Percentiles rank a stretch among this genome's conserved stretches.
These are phyloP conservation scores for Actinernus sp. DNA, from an alignment of 92 coral and sea anemone species.

Conservation along the genomic window DNA sequence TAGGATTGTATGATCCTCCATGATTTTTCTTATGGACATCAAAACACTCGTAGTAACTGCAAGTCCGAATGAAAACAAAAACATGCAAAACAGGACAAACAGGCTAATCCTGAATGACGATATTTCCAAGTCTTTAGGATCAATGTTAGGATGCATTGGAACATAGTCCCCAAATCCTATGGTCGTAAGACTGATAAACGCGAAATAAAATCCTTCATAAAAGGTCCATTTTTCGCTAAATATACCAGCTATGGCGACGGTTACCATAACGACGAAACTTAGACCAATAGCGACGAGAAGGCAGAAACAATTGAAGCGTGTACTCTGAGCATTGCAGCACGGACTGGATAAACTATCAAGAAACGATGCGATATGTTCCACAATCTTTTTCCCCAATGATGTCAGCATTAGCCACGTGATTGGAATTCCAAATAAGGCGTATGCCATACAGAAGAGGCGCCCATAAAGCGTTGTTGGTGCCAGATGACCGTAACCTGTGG, in stretches of 20 bases:
- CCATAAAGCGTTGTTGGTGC: conserved; percentile 78
- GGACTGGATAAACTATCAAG: conserved; percentile 44
- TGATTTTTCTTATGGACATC: conserved; percentile 78
- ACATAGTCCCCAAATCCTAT: conserved; percentile 98
- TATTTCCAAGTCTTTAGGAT: conserved; percentile 43
- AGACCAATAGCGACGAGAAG: conserved; percentile 62
- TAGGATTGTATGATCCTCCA: conserved; percentile 75
- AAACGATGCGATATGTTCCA: conserved; percentile 68
- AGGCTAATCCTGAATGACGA: conserved; percentile 74
- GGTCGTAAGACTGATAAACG: conserved; percentile 93
- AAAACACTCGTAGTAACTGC: conserved; percentile 86
- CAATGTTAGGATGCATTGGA: conserved; percentile 88
- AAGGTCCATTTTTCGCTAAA: conserved; percentile 92
- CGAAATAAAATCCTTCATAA: conserved; percentile 96
- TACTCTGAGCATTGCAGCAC: conserved; percentile 46
- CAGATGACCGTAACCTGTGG: conserved; percentile 86
- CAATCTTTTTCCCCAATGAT: conserved; percentile 85
- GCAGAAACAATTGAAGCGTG: conserved; percentile 56
- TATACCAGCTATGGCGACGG: conserved; percentile 75
- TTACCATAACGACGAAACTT: conserved; percentile 60
- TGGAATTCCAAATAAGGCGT: conserved; percentile 94
- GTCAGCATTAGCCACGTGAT: conserved; percentile 93
- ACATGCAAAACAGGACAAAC: conserved; percentile 79
- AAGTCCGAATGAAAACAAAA: conserved; percentile 85
- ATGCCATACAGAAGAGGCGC: conserved; percentile 80